A percentile compares a stretch with the other conserved stretches of the same genome.
Evolutionary conservation across 2,113 vertebrate genomes (phyloP).

Genomic region (Alces alces): DNA sequence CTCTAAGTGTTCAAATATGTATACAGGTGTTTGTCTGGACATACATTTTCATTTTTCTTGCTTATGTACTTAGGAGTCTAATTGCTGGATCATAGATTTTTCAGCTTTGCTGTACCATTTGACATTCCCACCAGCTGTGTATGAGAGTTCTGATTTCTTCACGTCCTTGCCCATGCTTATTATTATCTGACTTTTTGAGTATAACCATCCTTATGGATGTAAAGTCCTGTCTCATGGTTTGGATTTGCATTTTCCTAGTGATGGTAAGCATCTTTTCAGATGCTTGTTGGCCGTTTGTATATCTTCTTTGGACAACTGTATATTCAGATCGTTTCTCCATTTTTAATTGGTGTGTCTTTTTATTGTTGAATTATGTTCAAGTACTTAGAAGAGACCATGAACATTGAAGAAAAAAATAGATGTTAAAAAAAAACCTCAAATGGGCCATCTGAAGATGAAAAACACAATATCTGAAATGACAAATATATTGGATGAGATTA

Average conservation of each 20-base stretch:
- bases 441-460: neutral
- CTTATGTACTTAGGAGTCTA: neutral
- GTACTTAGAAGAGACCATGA: neutral
- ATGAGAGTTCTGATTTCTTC: neutral
- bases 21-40: neutral
- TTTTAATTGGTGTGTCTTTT: neutral
- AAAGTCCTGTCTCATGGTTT: neutral
- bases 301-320: neutral
- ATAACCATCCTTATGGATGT: neutral
- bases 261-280: neutral
- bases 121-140: neutral
- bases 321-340: neutral
- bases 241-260: neutral
- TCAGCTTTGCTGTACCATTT: neutral
- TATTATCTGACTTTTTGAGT: neutral
- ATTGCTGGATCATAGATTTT: neutral
- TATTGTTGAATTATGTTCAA: neutral
- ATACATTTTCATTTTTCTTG: neutral
- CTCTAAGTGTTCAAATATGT: neutral
- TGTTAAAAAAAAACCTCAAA: neutral
- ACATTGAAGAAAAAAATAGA: neutral
- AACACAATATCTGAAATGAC: neutral
- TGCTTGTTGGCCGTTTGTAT: neutral
- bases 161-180: neutral
- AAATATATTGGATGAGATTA: neutral